Conservation (phyloP, 2,888 invertebrate species). For the Phytoseiulus persimilis region DNA sequence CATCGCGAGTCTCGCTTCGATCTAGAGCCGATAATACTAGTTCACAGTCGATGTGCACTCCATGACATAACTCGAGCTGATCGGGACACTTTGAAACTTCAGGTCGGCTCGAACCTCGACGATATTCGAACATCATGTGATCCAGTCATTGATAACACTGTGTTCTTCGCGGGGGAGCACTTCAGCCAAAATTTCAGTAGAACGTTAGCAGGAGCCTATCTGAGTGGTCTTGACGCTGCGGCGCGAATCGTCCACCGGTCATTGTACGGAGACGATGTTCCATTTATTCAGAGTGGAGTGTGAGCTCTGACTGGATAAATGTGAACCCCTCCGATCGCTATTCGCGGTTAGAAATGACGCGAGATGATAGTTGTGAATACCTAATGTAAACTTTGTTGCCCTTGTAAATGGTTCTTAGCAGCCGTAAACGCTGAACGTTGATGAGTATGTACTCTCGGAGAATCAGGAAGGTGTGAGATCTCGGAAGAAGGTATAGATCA, state of each 20-base stretch:
- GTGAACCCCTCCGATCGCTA: neutral
- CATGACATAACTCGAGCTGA: neutral
- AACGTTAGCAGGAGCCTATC: slow-evolving; percentile 50
- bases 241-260: slow-evolving; percentile 46
- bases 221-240: slow-evolving; percentile 50
- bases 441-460: too few relatives aligned
- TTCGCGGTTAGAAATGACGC: too few relatives aligned
- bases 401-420: too few relatives aligned
- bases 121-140: neutral
- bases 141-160: slow-evolving; percentile 20
- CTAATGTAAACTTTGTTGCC: too few relatives aligned
- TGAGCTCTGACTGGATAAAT: neutral
- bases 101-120: slow-evolving; percentile 8
- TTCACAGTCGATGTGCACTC: neutral
- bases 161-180: slow-evolving; percentile 30
- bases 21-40: neutral
- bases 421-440: too few relatives aligned
- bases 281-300: slow-evolving; percentile 21
- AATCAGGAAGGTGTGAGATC: too few relatives aligned
- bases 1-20: too few relatives aligned
- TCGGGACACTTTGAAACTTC: neutral
- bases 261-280: slow-evolving; percentile 29
- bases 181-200: slow-evolving; percentile 22
- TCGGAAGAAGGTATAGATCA: too few relatives aligned
- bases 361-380: neutral